Evolutionary conservation across 2,888 invertebrate genomes (phyloP), one percentile per base, ranked within the genome.

Genomic region (Heteromurus nitidus): DNA sequence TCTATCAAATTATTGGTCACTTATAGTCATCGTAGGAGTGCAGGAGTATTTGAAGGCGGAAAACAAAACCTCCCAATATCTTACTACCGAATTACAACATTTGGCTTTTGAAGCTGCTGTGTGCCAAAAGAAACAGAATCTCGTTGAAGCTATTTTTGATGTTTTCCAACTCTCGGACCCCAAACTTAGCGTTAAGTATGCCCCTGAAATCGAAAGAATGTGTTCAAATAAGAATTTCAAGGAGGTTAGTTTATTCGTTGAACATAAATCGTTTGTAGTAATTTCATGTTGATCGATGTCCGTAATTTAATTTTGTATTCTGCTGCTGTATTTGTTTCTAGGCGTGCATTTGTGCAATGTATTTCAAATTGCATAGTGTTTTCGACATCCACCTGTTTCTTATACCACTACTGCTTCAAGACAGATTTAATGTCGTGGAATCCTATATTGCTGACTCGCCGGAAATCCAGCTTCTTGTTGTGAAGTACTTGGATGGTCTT

Each of bases 381-480:
- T 94, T 95, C 88, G 90, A 91, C 65, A 92, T 95, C 69, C 92
- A 94, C 88, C 92, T 93, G 76, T 91, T 96, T 86, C 88, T 95
- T 7, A 91, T 96, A 83, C 96, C 96, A 0, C 90, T 96, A 70
- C 91, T 96, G 86, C 90, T 96, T 53, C 95, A 96, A 90, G 95
- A 96, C 88, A 95, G 95, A 88, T 89, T 93, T 16, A 92, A 92
- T 84, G 89, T 94, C 85, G 93, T 94, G 58, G 95, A 96, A 89
- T 93, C 94, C 77, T 95, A 94, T 90, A 90, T 96, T 85, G 89
- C 90, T 64, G 92, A 92, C 68, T 93, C 92, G 82, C 92, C 92
- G 7, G 89, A 91, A 62, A 93, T 94, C 88, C 94, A 94, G 67
- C 89, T 90, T 80, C 91, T 92, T 24, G 90, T 95, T 31, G 90